Evolutionary conservation across 2,797 vertebrate species (phyloP).

Genomic region (Chelidonichthys spinosus): DNA sequence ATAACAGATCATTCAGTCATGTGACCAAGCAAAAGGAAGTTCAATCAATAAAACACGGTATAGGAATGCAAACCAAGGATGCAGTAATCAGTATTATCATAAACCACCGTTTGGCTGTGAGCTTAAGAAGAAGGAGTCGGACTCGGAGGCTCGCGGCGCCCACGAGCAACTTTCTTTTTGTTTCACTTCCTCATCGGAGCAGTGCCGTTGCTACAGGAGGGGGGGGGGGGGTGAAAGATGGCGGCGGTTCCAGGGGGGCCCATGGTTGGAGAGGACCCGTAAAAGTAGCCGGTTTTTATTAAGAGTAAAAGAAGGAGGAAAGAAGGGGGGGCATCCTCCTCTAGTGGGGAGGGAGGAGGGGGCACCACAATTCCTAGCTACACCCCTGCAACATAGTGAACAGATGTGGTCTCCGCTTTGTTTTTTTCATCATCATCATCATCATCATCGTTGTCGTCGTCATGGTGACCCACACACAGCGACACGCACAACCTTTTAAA

Average conservation of each 20-base stretch:
- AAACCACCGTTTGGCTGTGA: conserved; percentile 65
- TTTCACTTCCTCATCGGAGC: conserved; percentile 15
- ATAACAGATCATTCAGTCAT: conserved; percentile 74
- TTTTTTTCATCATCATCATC: conserved; percentile 31
- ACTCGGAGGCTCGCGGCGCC: conserved; percentile 35
- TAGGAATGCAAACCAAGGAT: conserved; percentile 72
- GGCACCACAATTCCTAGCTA: conserved; percentile 36
- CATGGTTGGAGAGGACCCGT: conserved; percentile 19
- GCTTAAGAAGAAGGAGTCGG: conserved; percentile 51
- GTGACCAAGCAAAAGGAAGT: conserved; percentile 75
- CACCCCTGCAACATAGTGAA: conserved; percentile 48
- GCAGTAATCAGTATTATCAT: conserved; percentile 65
- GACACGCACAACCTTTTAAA: conserved; percentile 49
- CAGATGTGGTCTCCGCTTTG: conserved; percentile 50
- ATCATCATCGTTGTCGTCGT: background rate
- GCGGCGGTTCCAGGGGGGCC: conserved; percentile 29
- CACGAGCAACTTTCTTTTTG: too few species aligned
- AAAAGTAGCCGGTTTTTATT: conserved; percentile 27
- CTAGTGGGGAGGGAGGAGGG: background rate
- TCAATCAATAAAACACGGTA: conserved; percentile 66
- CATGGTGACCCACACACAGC: conserved; percentile 41
- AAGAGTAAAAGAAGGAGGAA: conserved; percentile 8
- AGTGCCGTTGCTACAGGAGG: conserved; percentile 36
- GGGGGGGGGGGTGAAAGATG: conserved; percentile 19
- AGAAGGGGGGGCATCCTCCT: conserved; percentile 32